Conservation (phyloP, 2,888 invertebrate species). For the Hylaea fasciaria region DNA sequence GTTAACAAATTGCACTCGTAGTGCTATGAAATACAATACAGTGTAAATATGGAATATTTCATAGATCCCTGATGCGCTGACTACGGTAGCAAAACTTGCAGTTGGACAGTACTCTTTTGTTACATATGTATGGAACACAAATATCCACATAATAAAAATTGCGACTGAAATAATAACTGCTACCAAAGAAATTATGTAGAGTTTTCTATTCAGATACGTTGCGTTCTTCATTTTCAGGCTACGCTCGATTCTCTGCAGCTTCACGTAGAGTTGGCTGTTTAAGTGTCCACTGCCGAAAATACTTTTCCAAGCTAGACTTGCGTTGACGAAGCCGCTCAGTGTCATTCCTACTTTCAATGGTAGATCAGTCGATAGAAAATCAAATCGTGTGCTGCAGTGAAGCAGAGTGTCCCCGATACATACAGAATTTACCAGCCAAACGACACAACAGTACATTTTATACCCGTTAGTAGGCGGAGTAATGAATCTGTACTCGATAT, state of each 20-base stretch:
- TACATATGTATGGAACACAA: slow-evolving; percentile 45
- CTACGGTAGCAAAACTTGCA: slow-evolving; percentile 40
- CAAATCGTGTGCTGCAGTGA: slow-evolving; percentile 45
- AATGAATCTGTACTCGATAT: slow-evolving; percentile 58
- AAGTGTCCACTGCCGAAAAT: slow-evolving; percentile 41
- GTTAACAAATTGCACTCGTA: slow-evolving; percentile 56
- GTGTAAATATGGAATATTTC: slow-evolving; percentile 52
- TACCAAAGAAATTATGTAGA: slow-evolving; percentile 34
- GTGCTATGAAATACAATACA: slow-evolving; percentile 51
- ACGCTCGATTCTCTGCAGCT: slow-evolving; percentile 66
- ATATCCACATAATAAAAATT: slow-evolving; percentile 36
- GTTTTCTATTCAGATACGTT: slow-evolving; percentile 47
- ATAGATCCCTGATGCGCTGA: slow-evolving; percentile 45
- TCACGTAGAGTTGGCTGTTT: slow-evolving; percentile 61
- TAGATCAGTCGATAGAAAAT: slow-evolving; percentile 43
- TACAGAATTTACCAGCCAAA: slow-evolving; percentile 51
- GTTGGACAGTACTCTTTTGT: slow-evolving; percentile 47
- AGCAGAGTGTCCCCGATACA: slow-evolving; percentile 43
- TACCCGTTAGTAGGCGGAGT: slow-evolving; percentile 54
- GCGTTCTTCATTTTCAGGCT: slow-evolving; percentile 49
- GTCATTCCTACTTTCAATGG: slow-evolving; percentile 52
- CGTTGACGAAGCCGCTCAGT: slow-evolving; percentile 46
- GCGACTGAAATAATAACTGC: slow-evolving; percentile 21
- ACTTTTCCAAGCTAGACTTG: slow-evolving; percentile 50
- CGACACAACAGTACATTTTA: slow-evolving; percentile 48